Evolutionary conservation across 2,113 vertebrate genomes (phyloP), one percentile per base, ranked within the genome.

Genomic region (Merops nubicus): DNA sequence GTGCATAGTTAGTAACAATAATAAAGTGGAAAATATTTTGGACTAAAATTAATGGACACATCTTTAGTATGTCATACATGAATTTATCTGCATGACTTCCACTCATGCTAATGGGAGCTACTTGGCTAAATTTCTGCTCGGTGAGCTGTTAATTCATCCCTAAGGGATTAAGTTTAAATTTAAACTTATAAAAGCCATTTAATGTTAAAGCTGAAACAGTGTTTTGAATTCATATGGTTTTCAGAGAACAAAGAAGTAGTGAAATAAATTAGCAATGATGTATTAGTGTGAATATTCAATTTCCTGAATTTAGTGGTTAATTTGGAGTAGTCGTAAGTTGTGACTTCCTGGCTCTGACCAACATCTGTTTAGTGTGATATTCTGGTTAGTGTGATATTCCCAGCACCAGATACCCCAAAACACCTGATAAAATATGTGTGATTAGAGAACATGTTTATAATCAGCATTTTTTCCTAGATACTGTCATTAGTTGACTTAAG

Each of bases 131-230:
- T 94, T 75, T 81, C 77, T 86, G 72, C 65, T 91, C 89, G 91
- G 62, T 69, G 77, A 95, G 90, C 26, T 92, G 78, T 80, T 96
- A 96, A 95, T 95, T 96, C 75, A 90, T 63, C 81, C 88, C 78
- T 84, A 74, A 93, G 88, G 86, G 90, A 91, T 92, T 84, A 94
- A 86, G 50, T 85, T 95, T 95, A 96, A 90, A 96, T 97, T 96
- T 93, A 82, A 78, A 96, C 8, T 94, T 90, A 91, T 31, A 94
- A 89, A 96, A 87, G 28, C 38, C 38, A 90, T 84, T 92, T 93
- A 90, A 95, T 84, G 33, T 81, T 92, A 64, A 83, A 85, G 56
- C 82, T 91, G 36, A 89, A 96, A 93, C 25, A 75, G 16, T 80
- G 74, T 51, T 70, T 88, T 85, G 20, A 87, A 94, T 84, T 97